A percentile compares a stretch with the other conserved stretches of the same genome.
These are phyloP conservation scores for Leptopterna dolabrata DNA, from an alignment of 2,888 invertebrate genomes.

Conservation along the genomic window DNA sequence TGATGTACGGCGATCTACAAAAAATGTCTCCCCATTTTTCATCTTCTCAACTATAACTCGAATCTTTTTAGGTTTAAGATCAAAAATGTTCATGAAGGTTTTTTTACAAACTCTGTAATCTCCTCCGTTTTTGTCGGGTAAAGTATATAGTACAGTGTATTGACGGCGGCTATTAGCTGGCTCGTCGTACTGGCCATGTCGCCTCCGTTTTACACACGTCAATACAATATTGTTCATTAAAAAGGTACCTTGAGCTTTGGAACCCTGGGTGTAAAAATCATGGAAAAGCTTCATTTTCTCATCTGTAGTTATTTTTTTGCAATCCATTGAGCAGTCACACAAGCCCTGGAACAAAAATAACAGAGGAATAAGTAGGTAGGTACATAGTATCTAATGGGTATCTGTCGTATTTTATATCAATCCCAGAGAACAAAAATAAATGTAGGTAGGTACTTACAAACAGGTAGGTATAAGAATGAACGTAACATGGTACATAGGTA, in stretches of 20 bases:
- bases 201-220: neutral
- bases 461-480: neutral
- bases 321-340: neutral
- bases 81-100: slow-evolving; percentile 11
- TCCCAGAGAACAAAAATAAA: neutral
- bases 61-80: neutral
- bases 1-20: neutral
- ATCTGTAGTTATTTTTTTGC: neutral
- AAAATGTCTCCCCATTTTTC: slow-evolving; percentile 9
- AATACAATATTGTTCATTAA: neutral
- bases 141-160: neutral
- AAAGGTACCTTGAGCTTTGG: neutral
- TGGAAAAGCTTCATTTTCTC: neutral
- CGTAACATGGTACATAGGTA: neutral
- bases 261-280: neutral
- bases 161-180: slow-evolving; percentile 8
- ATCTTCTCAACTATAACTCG: neutral
- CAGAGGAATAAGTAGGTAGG: neutral
- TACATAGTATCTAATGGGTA: neutral
- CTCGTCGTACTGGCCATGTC: slow-evolving; percentile 20
- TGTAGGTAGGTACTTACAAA: neutral
- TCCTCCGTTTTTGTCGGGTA: neutral
- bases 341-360: slow-evolving; percentile 3
- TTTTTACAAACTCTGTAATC: neutral
- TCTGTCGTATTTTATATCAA: neutral